Evolutionary conservation across 2,888 invertebrate genomes (phyloP).

Genomic region (Plemyria rubiginata): DNA sequence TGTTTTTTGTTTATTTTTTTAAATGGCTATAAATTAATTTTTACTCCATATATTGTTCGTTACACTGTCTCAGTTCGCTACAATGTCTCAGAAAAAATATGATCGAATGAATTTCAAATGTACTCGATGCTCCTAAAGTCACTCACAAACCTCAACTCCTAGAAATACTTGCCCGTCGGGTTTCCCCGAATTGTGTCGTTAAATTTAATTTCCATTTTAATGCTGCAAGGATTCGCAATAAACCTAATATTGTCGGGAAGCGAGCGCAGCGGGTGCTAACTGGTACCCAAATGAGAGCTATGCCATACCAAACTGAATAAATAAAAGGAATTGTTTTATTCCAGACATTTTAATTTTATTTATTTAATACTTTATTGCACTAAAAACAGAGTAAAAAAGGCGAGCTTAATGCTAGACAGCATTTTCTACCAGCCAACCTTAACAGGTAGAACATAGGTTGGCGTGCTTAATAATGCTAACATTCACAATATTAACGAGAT

Average conservation of each 20-base stretch:
- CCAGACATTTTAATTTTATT: not conserved
- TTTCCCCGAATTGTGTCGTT: conserved; percentile 45
- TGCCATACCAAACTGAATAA: conserved; percentile 16
- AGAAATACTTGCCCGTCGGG: conserved; percentile 15
- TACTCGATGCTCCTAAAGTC: conserved; percentile 16
- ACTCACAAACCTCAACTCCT: conserved; percentile 21
- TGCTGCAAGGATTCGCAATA: conserved; percentile 58
- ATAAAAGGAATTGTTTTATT: conserved; percentile 1
- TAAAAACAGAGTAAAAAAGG: no score
- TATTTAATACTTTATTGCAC: no score
- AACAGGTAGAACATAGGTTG: no score
- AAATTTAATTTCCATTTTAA: conserved; percentile 66
- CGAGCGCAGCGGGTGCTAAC: conserved; percentile 35
- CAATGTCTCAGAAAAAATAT: no score
- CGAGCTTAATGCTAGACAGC: no score
- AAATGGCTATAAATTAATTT: no score
- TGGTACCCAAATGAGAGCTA: conserved; percentile 14
- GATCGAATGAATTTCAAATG: conserved; percentile 4
- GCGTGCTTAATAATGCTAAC: no score
- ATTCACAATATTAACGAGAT: no score
- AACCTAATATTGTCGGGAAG: conserved; percentile 57
- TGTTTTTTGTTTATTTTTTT: no score
- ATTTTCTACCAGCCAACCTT: no score
- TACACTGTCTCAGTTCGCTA: no score
- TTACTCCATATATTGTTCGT: no score